phyloP scores from a whole-genome alignment of 1,140 invertebrate species.

The Drosophila novamexicana region DNA sequence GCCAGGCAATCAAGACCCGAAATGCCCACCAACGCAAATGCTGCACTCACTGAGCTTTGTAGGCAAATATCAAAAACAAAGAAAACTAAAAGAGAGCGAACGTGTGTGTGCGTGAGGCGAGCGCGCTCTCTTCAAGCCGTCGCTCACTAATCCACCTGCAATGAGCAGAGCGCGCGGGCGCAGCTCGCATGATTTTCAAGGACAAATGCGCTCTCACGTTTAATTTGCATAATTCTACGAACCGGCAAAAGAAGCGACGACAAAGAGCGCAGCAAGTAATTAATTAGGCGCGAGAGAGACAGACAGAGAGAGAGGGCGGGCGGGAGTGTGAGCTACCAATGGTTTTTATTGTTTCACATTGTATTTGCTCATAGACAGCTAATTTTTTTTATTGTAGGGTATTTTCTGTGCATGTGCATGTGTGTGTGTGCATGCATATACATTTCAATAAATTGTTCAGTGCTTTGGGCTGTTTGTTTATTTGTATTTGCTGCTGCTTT shows the following conservation, averaged over 20 bases:
- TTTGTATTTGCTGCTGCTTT: background rate
- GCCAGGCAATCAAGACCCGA: background rate
- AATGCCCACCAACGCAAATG: background rate
- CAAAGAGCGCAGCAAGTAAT: conserved; percentile 14
- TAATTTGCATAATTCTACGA: conserved; percentile 50
- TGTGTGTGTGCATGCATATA: background rate
- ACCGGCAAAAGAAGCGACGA: conserved; percentile 9
- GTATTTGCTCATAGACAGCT: conserved; percentile 3
- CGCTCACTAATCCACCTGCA: background rate
- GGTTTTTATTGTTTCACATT: conserved; percentile 9
- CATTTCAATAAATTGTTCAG: conserved; percentile 6
- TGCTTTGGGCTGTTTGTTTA: conserved; percentile 20
- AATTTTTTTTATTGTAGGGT: background rate
- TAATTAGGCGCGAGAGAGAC: background rate
- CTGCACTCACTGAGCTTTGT: background rate
- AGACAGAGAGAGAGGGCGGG: too few relatives aligned
- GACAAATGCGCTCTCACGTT: conserved; percentile 27
- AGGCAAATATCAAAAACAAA: background rate
- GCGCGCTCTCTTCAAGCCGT: conserved; percentile 7
- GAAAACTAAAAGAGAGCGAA: background rate
- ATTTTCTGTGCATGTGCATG: background rate
- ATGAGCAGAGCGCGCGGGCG: conserved; percentile 5
- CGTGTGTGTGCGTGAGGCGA: background rate
- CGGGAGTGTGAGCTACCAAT: background rate
- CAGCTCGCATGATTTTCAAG: conserved; percentile 38